Conservation (phyloP, 2,888 invertebrate genomes). For the Platynereis dumerilii region DNA sequence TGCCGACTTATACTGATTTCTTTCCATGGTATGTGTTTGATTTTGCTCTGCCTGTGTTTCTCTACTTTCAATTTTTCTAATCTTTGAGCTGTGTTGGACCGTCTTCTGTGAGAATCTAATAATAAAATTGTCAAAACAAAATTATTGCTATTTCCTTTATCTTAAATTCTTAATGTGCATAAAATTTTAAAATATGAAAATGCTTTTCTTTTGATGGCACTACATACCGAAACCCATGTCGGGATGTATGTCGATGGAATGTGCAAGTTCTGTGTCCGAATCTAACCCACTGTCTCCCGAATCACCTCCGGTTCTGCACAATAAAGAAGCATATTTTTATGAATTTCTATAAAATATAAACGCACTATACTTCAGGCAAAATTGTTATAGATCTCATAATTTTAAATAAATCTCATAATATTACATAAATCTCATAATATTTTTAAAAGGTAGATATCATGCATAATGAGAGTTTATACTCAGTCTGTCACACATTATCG, state of each 20-base stretch:
- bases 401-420: too few relatives aligned
- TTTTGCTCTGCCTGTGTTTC: constrained; percentile 69
- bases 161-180: too few relatives aligned
- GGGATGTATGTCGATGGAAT: constrained; percentile 80
- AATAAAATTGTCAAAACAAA: neutral
- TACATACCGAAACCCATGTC: constrained; percentile 65
- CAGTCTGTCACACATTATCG: too few relatives aligned
- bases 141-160: too few relatives aligned
- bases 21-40: constrained; percentile 60
- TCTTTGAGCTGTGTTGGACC: constrained; percentile 88
- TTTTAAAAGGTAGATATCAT: too few relatives aligned
- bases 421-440: too few relatives aligned
- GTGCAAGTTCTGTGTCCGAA: constrained; percentile 64
- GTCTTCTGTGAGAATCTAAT: constrained; percentile 68
- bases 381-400: too few relatives aligned
- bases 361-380: too few relatives aligned
- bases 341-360: too few relatives aligned
- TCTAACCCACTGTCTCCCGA: constrained; percentile 48
- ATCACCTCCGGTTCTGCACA: constrained; percentile 32
- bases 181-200: too few relatives aligned
- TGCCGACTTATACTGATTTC: neutral
- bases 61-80: constrained; percentile 89
- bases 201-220: too few relatives aligned
- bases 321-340: constrained; percentile 22
- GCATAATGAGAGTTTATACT: too few relatives aligned